Evolutionary conservation across 2,113 vertebrate genomes (phyloP), one percentile per base, ranked within the genome.

Genomic region (Passerina amoena): DNA sequence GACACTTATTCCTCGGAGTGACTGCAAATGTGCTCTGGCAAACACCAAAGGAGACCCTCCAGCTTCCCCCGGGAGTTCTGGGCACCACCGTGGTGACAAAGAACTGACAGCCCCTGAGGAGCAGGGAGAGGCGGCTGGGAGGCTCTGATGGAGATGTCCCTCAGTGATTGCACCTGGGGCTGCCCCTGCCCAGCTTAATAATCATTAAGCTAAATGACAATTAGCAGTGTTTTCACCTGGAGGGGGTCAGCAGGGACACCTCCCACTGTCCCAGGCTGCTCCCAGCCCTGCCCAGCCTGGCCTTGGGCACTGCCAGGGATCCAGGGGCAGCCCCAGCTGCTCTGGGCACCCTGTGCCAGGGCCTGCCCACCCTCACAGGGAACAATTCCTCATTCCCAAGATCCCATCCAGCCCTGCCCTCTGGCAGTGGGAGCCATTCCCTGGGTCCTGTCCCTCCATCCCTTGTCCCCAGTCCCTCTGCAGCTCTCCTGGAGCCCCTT

Each of bases 281-380:
- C 44, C 68, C 22, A 42, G 7, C 17, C 48, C 66, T 0, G 0
- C 3, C 48, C 5, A 72, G 0, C 18, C 60, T 82, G 44, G 28
- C 38, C 33, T 45, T 38, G 68, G 12, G 0, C 60, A 51, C 37
- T 73, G 0, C 19, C 77, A 66, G 44, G 37, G 44, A 73, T 59
- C 27, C 72, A 60, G 37, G 44, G 44, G 14, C 68, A 73, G 59
- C 31, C 42, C 4, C 75, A 88, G 66, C 57, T 80, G 1, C 75
- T 57, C 76, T 65, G 66, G 50, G 21, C 24, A 71, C 27, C 48
- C 73, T 54, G 56, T 63, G n/a, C 75, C 47, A 71, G 40, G 65
- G 19, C n/a, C 45, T 71, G 0, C 9, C 14, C 50, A 37, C 42
- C 31, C 68, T 65, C 4, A 0, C 33, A 57, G 40, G 4, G 28